Percentiles rank a stretch among this genome's conserved stretches.
These are phyloP conservation scores for Hippocampus comes DNA, from an alignment of 2,113 vertebrate species.

Conservation along the genomic window DNA sequence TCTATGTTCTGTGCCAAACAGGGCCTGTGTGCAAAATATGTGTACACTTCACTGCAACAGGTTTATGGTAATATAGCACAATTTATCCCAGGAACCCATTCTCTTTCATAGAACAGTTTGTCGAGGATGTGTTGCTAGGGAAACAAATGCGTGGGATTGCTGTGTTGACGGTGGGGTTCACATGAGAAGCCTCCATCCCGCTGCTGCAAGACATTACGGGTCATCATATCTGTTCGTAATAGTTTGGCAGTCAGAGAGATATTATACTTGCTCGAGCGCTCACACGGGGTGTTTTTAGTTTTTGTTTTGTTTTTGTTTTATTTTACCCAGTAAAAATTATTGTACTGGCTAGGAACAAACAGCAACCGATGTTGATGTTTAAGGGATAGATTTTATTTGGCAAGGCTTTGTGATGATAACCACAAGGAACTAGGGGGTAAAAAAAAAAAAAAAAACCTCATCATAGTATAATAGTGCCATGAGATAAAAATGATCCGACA, in stretches of 20 bases:
- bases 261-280: not conserved
- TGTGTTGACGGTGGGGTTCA: constrained; percentile 12
- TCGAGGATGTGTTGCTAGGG: constrained; percentile 20
- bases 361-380: not conserved
- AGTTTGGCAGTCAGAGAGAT: constrained; percentile 17
- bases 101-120: constrained; percentile 24
- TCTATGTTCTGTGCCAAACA: constrained; percentile 28
- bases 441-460: not conserved
- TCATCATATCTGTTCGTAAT: constrained; percentile 20
- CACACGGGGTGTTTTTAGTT: not conserved
- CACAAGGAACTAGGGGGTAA: not conserved
- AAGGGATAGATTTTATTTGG: not conserved
- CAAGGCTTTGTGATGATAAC: not conserved
- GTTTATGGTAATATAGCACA: constrained; percentile 14
- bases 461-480: not conserved
- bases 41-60: constrained; percentile 5
- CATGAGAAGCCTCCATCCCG: constrained; percentile 9
- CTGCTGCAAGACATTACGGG: constrained; percentile 16
- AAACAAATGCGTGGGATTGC: constrained; percentile 27
- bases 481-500: not conserved
- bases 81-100: constrained; percentile 7
- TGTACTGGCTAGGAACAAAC: not conserved
- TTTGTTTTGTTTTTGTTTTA: not conserved
- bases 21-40: constrained; percentile 7
- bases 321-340: not conserved